Conservation (phyloP, 2,888 invertebrate genomes). For the Drosophila pegasa region DNA sequence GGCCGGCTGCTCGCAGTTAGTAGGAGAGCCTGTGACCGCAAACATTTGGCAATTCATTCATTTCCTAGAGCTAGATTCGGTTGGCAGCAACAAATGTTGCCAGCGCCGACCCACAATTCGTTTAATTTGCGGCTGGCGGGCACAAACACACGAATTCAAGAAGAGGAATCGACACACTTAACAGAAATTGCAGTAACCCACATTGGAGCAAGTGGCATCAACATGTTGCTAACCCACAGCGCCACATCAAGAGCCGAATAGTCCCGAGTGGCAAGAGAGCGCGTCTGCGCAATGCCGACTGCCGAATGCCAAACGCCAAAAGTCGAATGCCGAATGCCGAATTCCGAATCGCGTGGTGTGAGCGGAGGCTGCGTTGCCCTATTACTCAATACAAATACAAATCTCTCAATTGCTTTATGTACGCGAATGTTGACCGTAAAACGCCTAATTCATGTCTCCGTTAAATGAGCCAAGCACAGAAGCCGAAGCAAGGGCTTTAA, state of each 20-base stretch:
- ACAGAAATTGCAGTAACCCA: conserved; percentile 67
- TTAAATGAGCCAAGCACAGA: conserved; percentile 52
- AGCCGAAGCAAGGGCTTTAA: conserved; percentile 54
- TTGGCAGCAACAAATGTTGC: conserved; percentile 76
- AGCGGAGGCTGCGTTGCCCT: conserved; percentile 5
- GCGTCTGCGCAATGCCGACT: conserved; percentile 54
- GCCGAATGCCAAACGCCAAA: neutral
- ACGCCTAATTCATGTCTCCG: conserved; percentile 76
- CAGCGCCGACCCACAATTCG: conserved; percentile 67
- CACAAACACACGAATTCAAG: conserved; percentile 7
- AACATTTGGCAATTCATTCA: conserved; percentile 58
- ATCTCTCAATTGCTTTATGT: conserved; percentile 54
- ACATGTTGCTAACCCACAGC: conserved; percentile 79
- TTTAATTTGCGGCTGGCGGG: conserved; percentile 72
- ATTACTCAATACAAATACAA: conserved; percentile 62
- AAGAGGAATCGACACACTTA: conserved; percentile 60
- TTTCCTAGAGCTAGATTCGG: conserved; percentile 25
- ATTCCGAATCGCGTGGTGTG: neutral
- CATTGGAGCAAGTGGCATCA: conserved; percentile 52
- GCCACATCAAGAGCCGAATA: conserved; percentile 31
- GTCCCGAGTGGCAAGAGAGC: conserved; percentile 26
- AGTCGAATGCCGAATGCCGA: neutral
- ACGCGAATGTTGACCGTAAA: conserved; percentile 62
- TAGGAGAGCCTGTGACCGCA: conserved; percentile 44
- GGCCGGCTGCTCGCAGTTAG: neutral